These are phyloP conservation scores for Molanna angustata DNA, from an alignment of 2,888 invertebrate species.

Conservation along the genomic window DNA sequence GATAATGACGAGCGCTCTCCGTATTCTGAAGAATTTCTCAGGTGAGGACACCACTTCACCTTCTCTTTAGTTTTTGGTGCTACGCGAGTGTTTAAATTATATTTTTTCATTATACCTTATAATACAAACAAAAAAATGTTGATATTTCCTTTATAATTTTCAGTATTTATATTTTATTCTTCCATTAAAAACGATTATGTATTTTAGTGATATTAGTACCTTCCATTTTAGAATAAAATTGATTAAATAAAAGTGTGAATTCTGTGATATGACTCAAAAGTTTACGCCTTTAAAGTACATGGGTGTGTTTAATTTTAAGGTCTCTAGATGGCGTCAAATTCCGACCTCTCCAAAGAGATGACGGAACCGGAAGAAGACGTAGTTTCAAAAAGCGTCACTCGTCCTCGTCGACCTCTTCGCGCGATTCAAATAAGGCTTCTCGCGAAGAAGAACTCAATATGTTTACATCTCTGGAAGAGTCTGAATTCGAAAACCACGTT, in stretches of 20 bases:
- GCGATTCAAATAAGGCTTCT: conserved; percentile 59
- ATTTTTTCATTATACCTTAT: too few relatives aligned
- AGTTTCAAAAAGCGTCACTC: conserved; percentile 61
- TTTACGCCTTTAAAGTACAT: conserved; percentile 12
- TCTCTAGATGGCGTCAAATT: conserved; percentile 66
- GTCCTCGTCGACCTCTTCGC: conserved; percentile 55
- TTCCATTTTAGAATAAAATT: not conserved
- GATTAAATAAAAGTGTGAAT: too few relatives aligned
- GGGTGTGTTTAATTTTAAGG: conserved; percentile 51
- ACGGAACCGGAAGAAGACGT: conserved; percentile 59
- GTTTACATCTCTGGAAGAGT: conserved; percentile 64
- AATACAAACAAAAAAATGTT: too few relatives aligned
- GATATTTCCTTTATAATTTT: too few relatives aligned
- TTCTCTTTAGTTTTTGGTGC: conserved; percentile 4
- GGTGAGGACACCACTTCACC: conserved; percentile 46
- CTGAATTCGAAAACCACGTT: conserved; percentile 48
- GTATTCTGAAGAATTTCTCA: conserved; percentile 52
- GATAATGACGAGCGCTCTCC: conserved; percentile 40
- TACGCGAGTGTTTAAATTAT: conserved; percentile 7
- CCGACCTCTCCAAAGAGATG: conserved; percentile 59
- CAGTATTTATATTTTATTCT: too few relatives aligned
- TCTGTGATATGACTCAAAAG: too few relatives aligned
- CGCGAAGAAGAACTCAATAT: conserved; percentile 63
- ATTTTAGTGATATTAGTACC: not conserved
- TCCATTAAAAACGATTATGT: not conserved